phyloP scores from a whole-genome alignment of 37 sponge, comb jelly and placozoan species.

The Lycopodina hypogea region DNA sequence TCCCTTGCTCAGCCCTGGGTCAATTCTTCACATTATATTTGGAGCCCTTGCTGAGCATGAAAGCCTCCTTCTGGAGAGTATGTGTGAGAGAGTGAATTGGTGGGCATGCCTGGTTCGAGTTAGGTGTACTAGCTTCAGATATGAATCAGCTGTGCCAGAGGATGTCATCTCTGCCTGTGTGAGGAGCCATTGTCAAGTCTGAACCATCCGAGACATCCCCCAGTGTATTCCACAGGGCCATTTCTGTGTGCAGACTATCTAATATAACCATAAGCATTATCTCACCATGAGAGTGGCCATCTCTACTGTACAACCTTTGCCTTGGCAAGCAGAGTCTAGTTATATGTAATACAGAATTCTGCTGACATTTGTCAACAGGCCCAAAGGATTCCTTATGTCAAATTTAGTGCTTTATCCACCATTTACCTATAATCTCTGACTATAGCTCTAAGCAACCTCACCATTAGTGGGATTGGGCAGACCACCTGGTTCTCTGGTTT shows the following conservation, averaged over 20 bases:
- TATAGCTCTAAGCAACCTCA: no score
- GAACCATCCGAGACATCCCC: slow-evolving; percentile 42
- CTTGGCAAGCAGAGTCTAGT: slow-evolving; percentile 28
- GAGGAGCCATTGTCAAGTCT: slow-evolving; percentile 38
- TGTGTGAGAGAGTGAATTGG: slow-evolving; percentile 23
- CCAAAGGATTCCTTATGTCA: no score
- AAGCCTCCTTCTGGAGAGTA: slow-evolving; percentile 30
- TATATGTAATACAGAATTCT: slow-evolving; percentile 28
- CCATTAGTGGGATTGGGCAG: no score
- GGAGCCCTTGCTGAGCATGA: not conserved
- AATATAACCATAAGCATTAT: slow-evolving; percentile 38
- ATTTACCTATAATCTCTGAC: no score
- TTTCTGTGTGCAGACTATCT: slow-evolving; percentile 48
- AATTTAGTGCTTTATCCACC: no score
- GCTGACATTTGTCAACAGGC: no score
- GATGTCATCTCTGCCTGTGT: slow-evolving; percentile 29
- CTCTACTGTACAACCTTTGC: slow-evolving; percentile 29
- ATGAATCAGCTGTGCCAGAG: slow-evolving; percentile 23
- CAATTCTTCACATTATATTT: not conserved
- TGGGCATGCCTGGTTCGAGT: slow-evolving; percentile 34
- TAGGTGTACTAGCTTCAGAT: slow-evolving; percentile 22
- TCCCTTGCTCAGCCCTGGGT: no score
- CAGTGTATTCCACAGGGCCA: slow-evolving; percentile 34
- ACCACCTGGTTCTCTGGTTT: no score
- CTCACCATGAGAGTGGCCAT: slow-evolving; percentile 3